phyloP scores from a whole-genome alignment of 2,888 invertebrate species.

The Thysanoteuthis rhombus region DNA sequence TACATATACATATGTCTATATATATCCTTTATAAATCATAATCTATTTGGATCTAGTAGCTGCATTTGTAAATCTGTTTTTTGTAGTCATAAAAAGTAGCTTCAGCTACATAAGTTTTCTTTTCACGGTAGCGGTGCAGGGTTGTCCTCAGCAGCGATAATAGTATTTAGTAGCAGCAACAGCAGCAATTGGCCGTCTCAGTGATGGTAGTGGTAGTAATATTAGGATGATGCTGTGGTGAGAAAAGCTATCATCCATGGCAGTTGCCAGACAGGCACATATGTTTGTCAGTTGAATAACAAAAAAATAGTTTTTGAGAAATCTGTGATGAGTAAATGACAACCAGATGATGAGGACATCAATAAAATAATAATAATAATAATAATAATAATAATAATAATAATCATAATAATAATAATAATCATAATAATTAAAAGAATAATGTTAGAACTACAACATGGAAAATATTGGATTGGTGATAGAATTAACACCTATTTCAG shows the following conservation, averaged over 20 bases:
- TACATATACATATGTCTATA: not conserved
- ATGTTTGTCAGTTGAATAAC: slow-evolving; percentile 19
- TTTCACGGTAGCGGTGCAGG: not conserved
- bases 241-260: not conserved
- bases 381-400: not conserved
- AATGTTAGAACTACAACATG: not conserved
- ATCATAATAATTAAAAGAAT: not conserved
- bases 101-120: not conserved
- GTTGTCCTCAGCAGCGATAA: not conserved
- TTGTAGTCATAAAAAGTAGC: not conserved
- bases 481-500: not conserved
- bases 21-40: not conserved
- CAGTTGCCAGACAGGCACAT: slow-evolving; percentile 24
- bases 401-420: not conserved
- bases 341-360: not conserved
- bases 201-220: not conserved
- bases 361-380: not conserved
- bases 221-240: not conserved
- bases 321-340: slow-evolving; percentile 12
- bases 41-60: not conserved
- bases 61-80: not conserved
- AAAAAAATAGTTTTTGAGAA: slow-evolving; percentile 1
- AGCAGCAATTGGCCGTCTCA: not conserved
- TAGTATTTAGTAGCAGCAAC: not conserved
- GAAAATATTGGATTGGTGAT: not conserved